phyloP scores from a whole-genome alignment of 2,113 vertebrate genomes.

The Sterrhoptilus dennistouni region DNA sequence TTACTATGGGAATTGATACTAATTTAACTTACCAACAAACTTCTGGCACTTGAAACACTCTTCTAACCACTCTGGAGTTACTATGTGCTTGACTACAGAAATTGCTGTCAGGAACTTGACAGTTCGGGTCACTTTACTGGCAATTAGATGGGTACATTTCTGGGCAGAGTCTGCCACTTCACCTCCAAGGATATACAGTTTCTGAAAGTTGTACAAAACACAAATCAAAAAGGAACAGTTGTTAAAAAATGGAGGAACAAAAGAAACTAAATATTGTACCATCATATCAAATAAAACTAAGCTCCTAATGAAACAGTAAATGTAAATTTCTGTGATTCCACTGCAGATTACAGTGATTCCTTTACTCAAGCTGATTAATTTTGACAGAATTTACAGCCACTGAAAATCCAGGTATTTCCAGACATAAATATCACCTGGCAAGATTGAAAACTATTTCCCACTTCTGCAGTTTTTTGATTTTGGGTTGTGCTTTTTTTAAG shows the following conservation, averaged over 20 bases:
- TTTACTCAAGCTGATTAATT: background rate
- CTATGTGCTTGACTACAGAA: slow-evolving; percentile 90
- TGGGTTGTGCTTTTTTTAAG: background rate
- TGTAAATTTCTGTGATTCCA: background rate
- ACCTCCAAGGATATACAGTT: slow-evolving; percentile 90
- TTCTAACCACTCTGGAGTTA: slow-evolving; percentile 94
- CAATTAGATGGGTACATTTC: slow-evolving; percentile 92
- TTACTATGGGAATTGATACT: background rate
- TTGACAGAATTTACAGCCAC: background rate
- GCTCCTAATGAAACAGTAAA: background rate
- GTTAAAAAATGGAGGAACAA: background rate
- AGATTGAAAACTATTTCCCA: background rate
- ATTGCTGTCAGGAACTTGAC: slow-evolving; percentile 97
- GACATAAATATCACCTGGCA: background rate
- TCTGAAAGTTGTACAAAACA: slow-evolving; percentile 72
- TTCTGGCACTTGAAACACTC: slow-evolving; percentile 93
- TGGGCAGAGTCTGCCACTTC: slow-evolving; percentile 87
- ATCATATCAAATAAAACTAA: background rate
- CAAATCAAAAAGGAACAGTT: background rate
- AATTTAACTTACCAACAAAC: slow-evolving; percentile 81
- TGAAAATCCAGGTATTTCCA: background rate
- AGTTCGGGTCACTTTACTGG: slow-evolving; percentile 92
- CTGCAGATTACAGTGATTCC: background rate
- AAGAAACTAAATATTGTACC: background rate
- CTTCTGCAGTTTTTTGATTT: background rate